Percentiles rank a stretch among this genome's conserved stretches.
Evolutionary conservation across 1,140 invertebrate genomes (phyloP).

Genomic region (Notospermus geniculatus): DNA sequence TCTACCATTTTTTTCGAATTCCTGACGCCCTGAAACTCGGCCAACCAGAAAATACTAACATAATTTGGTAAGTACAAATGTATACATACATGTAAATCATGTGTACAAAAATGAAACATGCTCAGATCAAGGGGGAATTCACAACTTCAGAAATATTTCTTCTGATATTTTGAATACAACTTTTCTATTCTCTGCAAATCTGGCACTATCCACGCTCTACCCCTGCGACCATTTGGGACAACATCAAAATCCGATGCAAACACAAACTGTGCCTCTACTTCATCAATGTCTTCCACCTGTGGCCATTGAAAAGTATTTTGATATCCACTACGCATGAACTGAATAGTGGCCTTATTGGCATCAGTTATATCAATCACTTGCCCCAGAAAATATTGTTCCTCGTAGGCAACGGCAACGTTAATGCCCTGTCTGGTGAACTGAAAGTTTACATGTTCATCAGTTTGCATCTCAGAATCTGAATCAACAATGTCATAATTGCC

Average conservation of each 20-base stretch:
- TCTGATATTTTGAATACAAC: constrained; percentile 2
- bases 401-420: constrained; percentile 11
- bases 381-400: constrained; percentile 14
- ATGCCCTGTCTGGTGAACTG: constrained; percentile 10
- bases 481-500: too few species aligned
- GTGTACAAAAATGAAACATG: too few species aligned
- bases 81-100: too few species aligned
- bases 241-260: constrained; percentile 12
- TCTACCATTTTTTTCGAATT: too few species aligned
- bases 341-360: constrained; percentile 9
- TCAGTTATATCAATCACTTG: constrained; percentile 2
- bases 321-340: constrained; percentile 11
- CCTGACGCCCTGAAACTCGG: too few species aligned
- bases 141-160: constrained; percentile 5
- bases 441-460: too few species aligned
- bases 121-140: too few species aligned
- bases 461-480: too few species aligned
- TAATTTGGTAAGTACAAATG: too few species aligned
- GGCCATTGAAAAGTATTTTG: constrained; percentile 10
- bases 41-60: too few species aligned
- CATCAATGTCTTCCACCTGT: constrained; percentile 9
- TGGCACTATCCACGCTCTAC: constrained; percentile 7
- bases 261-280: constrained; percentile 13
- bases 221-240: background rate
- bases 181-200: constrained; percentile 10